Evolutionary conservation across 2,113 vertebrate species (phyloP).

Genomic region (Hippoglossus stenolepis): DNA sequence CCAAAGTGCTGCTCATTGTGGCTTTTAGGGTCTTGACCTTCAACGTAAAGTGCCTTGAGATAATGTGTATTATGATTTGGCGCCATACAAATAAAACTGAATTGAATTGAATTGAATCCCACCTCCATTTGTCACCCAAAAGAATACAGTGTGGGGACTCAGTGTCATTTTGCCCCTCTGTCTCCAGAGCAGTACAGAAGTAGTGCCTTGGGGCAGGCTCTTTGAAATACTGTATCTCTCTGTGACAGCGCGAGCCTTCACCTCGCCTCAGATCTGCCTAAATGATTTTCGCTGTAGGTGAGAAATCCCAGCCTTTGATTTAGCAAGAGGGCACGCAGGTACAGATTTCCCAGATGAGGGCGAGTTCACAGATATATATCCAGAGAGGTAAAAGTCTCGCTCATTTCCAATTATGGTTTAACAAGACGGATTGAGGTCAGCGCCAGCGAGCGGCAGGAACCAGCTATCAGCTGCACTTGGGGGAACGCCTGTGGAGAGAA

Average conservation of each 20-base stretch:
- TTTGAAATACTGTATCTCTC: slow-evolving; percentile 67
- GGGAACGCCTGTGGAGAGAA: slow-evolving; percentile 43
- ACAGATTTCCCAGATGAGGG: slow-evolving; percentile 71
- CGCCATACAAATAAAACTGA: no score
- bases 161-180: slow-evolving; percentile 44
- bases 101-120: neutral
- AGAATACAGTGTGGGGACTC: slow-evolving; percentile 30
- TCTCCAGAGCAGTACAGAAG: slow-evolving; percentile 53
- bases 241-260: slow-evolving; percentile 55
- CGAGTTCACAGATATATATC: slow-evolving; percentile 72
- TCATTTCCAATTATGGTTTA: slow-evolving; percentile 80
- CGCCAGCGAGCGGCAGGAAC: slow-evolving; percentile 52
- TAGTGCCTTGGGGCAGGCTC: slow-evolving; percentile 57
- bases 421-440: slow-evolving; percentile 80
- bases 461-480: slow-evolving; percentile 52
- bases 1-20: no score
- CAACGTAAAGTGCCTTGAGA: no score
- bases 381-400: slow-evolving; percentile 68
- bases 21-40: no score
- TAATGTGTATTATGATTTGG: no score
- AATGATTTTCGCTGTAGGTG: slow-evolving; percentile 73
- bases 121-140: slow-evolving; percentile 50
- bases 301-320: slow-evolving; percentile 77
- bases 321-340: slow-evolving; percentile 62
- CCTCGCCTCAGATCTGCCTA: slow-evolving; percentile 64